Evolutionary conservation across 2,797 vertebrate species (phyloP).

Genomic region (Cossypha niveicapilla): DNA sequence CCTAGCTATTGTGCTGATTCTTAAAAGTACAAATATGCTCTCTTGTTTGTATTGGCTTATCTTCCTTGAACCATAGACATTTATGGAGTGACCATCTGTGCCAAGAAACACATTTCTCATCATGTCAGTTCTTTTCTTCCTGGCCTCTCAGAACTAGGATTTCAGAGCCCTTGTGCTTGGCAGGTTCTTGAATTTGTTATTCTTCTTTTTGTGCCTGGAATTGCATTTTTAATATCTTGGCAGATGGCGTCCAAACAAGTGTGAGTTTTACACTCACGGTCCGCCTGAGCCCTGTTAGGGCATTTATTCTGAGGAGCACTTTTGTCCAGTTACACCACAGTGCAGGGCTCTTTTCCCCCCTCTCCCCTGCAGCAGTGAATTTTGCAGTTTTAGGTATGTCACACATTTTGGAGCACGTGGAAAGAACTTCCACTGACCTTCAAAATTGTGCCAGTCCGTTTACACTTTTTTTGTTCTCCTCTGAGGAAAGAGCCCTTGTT

Average conservation of each 20-base stretch:
- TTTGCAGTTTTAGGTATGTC: not conserved
- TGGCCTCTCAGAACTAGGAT: not conserved
- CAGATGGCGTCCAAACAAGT: slow-evolving; percentile 56
- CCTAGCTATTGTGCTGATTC: not conserved
- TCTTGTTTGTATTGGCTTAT: not conserved
- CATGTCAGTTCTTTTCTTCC: not conserved
- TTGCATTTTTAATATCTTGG: slow-evolving; percentile 65
- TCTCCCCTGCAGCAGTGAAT: not conserved
- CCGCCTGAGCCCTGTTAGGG: slow-evolving; percentile 21
- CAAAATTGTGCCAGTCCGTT: not conserved
- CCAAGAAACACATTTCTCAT: not conserved
- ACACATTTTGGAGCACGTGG: not conserved
- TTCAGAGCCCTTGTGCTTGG: slow-evolving; percentile 30
- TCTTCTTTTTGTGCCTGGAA: slow-evolving; percentile 55
- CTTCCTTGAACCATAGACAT: not conserved
- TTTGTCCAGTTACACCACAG: slow-evolving; percentile 35
- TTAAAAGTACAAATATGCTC: not conserved
- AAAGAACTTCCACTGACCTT: not conserved
- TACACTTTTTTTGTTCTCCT: not conserved
- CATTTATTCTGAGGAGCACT: slow-evolving; percentile 41
- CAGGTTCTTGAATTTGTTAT: slow-evolving; percentile 53
- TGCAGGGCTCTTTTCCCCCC: not conserved
- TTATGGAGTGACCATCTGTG: not conserved
- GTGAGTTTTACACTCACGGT: slow-evolving; percentile 26
- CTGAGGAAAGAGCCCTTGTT: not conserved